Evolutionary conservation across 1,140 invertebrate genomes (phyloP).

Genomic region (Calliopsis andreniformis): DNA sequence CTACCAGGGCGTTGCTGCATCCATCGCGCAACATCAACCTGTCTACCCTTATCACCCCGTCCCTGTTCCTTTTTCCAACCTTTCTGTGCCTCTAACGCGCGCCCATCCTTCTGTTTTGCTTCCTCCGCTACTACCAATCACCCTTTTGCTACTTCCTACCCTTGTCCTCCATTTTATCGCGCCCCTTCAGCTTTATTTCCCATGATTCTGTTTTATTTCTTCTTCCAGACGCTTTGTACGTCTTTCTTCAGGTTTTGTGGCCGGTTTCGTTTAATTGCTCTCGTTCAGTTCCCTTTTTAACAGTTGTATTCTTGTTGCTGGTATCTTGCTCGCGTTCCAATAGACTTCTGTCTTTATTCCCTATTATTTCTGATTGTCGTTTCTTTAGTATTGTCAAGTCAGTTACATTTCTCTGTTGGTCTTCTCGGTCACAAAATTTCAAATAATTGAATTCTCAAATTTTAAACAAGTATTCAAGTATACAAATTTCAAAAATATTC

Average conservation of each 20-base stretch:
- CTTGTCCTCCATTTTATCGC: background rate
- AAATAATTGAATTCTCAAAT: too few species aligned
- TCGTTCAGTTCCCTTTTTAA: background rate
- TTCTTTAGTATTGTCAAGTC: too few species aligned
- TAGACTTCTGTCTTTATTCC: background rate
- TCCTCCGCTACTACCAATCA: constrained; percentile 25
- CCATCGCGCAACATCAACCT: constrained; percentile 35
- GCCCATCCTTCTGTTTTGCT: background rate
- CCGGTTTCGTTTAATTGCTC: background rate
- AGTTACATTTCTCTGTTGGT: too few species aligned
- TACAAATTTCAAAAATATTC: too few species aligned
- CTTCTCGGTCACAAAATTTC: too few species aligned
- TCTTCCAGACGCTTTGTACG: background rate
- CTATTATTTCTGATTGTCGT: too few species aligned
- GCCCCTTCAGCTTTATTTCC: background rate
- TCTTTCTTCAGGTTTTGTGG: background rate
- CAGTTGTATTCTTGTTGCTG: background rate
- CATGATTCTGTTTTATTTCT: background rate
- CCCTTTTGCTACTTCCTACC: background rate
- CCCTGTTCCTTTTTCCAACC: background rate
- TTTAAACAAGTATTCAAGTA: too few species aligned
- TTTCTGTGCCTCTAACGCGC: background rate
- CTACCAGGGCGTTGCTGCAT: constrained; percentile 21
- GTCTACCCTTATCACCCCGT: constrained; percentile 43
- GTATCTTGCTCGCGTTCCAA: background rate